Conservation (phyloP, 2,888 invertebrate genomes). For the Orchestes rusci region DNA sequence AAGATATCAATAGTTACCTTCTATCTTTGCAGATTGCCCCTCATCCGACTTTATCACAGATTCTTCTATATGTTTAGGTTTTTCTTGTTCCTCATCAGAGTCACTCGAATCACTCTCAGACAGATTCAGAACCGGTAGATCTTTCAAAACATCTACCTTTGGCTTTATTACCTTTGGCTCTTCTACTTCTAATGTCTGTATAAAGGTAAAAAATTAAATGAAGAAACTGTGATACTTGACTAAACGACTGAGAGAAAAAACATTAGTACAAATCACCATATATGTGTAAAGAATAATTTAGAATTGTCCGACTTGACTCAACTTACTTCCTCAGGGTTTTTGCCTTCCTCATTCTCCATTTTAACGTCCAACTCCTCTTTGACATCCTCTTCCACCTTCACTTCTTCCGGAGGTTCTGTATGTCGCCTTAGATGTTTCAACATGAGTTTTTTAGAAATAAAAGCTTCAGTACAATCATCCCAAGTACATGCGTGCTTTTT, state of each 20-base stretch:
- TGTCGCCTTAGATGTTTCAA: constrained; percentile 64
- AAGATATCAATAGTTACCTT: no score
- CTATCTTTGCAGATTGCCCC: no score
- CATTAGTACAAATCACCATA: no score
- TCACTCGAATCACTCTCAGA: constrained; percentile 76
- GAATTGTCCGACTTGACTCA: no score
- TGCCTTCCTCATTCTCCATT: constrained; percentile 29
- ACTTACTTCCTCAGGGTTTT: no score
- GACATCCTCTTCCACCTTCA: constrained; percentile 22
- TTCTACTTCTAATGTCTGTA: constrained; percentile 22
- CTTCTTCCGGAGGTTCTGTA: constrained; percentile 39
- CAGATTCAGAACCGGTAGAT: constrained; percentile 74
- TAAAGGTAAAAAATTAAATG: no score
- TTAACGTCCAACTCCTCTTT: constrained; percentile 27
- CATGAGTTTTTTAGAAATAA: constrained; percentile 73
- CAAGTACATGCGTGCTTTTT: constrained; percentile 65
- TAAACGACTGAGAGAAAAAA: no score
- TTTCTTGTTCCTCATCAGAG: constrained; percentile 45
- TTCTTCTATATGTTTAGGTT: constrained; percentile 13
- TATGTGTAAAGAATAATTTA: no score
- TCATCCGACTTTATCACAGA: no score
- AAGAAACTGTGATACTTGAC: no score
- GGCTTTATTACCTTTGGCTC: constrained; percentile 38
- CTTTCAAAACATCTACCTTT: constrained; percentile 57
- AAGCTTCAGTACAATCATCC: constrained; percentile 64